Percentiles rank a stretch among this genome's conserved stretches.
Evolutionary conservation across 1,140 invertebrate genomes (phyloP).

Genomic region (Cotesia glomerata): DNA sequence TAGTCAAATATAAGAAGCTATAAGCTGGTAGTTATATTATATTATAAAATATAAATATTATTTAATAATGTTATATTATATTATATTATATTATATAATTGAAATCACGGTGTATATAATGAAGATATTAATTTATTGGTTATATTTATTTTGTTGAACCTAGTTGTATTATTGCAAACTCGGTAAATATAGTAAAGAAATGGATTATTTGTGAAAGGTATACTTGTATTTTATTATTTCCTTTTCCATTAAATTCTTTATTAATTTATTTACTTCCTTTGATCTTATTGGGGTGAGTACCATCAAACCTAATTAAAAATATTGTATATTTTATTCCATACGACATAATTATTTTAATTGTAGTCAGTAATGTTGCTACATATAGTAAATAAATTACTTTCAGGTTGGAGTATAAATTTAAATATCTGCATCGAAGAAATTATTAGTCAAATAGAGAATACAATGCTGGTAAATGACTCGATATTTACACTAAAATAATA

Average conservation of each 20-base stretch:
- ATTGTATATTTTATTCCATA: too few relatives aligned
- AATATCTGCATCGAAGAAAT: too few relatives aligned
- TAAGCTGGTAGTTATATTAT: constrained; percentile 6
- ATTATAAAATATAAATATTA: constrained; percentile 30
- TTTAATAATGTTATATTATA: constrained; percentile 42
- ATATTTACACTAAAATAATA: too few relatives aligned
- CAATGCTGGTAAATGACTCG: too few relatives aligned
- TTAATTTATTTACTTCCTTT: not conserved
- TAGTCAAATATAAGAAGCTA: constrained; percentile 35
- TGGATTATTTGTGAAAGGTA: constrained; percentile 12
- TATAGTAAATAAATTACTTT: too few relatives aligned
- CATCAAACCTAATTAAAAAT: too few relatives aligned
- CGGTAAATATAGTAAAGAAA: constrained; percentile 43
- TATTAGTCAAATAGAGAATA: too few relatives aligned
- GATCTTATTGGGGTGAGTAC: not conserved
- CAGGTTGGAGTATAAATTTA: too few relatives aligned
- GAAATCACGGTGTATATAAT: constrained; percentile 39
- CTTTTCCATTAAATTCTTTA: not conserved
- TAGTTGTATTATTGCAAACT: constrained; percentile 45
- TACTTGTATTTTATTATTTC: not conserved
- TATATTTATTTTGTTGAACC: constrained; percentile 42
- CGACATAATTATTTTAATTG: too few relatives aligned
- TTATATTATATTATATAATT: constrained; percentile 32
- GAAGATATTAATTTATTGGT: constrained; percentile 33
- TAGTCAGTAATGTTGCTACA: too few relatives aligned